Evolutionary conservation across 2,113 vertebrate genomes (phyloP).

Genomic region (Rhinolophus ferrumequinum): DNA sequence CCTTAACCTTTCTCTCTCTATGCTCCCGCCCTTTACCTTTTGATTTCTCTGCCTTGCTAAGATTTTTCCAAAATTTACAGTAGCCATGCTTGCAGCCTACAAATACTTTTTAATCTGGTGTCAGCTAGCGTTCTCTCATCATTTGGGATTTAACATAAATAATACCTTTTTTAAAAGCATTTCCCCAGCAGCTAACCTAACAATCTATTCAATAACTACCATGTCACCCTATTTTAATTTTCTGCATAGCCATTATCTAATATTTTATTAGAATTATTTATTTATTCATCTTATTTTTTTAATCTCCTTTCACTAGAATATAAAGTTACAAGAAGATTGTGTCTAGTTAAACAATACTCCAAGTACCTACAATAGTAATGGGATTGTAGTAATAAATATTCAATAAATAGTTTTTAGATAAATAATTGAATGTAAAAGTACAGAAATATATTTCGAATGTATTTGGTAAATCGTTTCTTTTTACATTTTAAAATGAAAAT

Average conservation of each 20-base stretch:
- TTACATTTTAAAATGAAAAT: background rate
- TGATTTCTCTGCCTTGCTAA: background rate
- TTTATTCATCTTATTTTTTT: background rate
- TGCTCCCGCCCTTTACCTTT: background rate
- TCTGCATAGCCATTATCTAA: background rate
- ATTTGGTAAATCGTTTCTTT: background rate
- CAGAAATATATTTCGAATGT: background rate
- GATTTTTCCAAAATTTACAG: background rate
- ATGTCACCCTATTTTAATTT: background rate
- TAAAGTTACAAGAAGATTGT: background rate
- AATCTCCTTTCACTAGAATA: background rate
- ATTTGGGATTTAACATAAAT: background rate
- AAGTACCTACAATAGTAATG: background rate
- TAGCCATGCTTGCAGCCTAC: background rate
- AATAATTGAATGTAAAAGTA: background rate
- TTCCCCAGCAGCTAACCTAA: background rate
- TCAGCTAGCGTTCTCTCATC: background rate
- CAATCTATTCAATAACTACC: background rate
- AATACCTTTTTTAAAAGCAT: background rate
- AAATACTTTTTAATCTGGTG: background rate
- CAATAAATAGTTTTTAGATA: background rate
- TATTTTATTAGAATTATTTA: background rate
- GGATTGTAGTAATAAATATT: background rate
- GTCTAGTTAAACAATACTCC: background rate
- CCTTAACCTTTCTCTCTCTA: background rate